Evolutionary conservation across 2,888 invertebrate genomes (phyloP), one percentile per base, ranked within the genome.

Genomic region (Leptothorax acervorum): DNA sequence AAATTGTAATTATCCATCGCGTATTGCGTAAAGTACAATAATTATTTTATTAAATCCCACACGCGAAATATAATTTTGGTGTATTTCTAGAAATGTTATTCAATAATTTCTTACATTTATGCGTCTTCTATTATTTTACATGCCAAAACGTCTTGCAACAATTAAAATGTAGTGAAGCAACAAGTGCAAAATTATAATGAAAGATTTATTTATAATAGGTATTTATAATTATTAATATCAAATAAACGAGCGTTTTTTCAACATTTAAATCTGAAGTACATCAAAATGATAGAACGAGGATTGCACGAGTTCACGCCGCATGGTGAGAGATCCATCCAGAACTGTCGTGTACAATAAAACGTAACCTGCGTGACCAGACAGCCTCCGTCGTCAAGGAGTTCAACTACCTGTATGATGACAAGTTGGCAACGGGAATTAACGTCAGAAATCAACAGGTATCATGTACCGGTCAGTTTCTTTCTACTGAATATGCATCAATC

Each of bases 391-490:
- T 79, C 79, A 81, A 81, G 60, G 39, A 81, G 73, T 81, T 81
- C 73, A 81, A 81, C 60, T 81, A 81, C 51, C 71, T 81, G 60
- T 60, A 62, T 51, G 60, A 81, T 73, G 79, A 81, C 79, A 81
- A 71, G 79, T 81, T 81, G 48, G 60, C 51, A 81, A 60, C 60
- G 73, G 48, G 60, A 73, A 81, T 81, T 81, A 81, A 81, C 48
- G 79, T 81, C 79, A 73, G 39, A 60, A 81, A 60, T 73, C 79
- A 73, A 81, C 79, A 73, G 73, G 60, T 81, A 79, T 31, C 71
- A 62, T 71, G 79, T 60, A 79, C 39, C 39, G 73, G 51, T 81
- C 79, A 81, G 18, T 73, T 57, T 71, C 73, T 60, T 48, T 12
- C n/a, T 81, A 68, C 55, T 68, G 23, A 68, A 62, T 71, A 18